Conservation (phyloP, 1,140 invertebrate species). For the Pseudoatta argentina region DNA sequence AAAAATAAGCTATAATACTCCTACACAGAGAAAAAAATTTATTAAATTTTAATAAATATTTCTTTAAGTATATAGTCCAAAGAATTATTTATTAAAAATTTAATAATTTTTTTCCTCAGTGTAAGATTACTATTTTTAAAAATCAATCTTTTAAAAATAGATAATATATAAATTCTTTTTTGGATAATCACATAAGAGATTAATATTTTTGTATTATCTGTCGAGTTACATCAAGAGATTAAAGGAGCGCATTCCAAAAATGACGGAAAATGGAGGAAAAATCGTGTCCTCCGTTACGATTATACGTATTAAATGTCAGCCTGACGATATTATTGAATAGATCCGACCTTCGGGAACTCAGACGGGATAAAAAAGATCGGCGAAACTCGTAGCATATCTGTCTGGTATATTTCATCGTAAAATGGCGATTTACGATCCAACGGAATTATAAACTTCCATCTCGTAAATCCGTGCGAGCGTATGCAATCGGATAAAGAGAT, state of each 20-base stretch:
- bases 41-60: no score
- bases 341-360: conserved; percentile 19
- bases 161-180: not conserved
- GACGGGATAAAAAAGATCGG: conserved; percentile 40
- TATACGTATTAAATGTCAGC: conserved; percentile 44
- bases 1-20: not conserved
- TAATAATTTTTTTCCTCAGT: no score
- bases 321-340: conserved; percentile 36
- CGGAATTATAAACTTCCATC: conserved; percentile 56
- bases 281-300: conserved; percentile 4
- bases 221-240: not conserved
- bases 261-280: conserved; percentile 24
- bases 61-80: no score
- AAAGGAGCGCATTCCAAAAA: not conserved
- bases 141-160: not conserved
- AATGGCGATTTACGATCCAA: conserved; percentile 56
- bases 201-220: not conserved
- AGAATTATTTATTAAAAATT: no score
- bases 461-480: conserved; percentile 28
- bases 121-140: not conserved
- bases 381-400: conserved; percentile 13
- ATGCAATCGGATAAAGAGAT: conserved; percentile 21
- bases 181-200: not conserved
- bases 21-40: no score
- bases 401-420: conserved; percentile 52